Evolutionary conservation across 2,113 vertebrate genomes (phyloP).

Genomic region (Ceyx melanurus): DNA sequence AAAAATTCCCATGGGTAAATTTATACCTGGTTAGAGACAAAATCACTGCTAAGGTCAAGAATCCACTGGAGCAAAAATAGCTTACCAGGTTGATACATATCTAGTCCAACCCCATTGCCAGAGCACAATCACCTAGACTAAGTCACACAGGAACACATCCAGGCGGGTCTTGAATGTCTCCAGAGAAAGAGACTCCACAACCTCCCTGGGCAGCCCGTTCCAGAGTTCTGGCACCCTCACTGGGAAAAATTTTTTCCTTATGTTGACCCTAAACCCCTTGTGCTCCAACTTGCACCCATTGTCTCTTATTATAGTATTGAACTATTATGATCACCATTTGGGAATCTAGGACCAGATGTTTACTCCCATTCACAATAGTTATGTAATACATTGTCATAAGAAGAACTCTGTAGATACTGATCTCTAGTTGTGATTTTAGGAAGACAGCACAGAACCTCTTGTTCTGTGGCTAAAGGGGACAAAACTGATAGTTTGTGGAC

Average conservation of each 20-base stretch:
- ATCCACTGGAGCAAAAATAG: not conserved
- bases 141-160: no score
- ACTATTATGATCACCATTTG: not conserved
- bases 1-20: not conserved
- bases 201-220: no score
- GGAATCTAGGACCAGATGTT: not conserved
- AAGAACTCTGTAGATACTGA: not conserved
- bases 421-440: not conserved
- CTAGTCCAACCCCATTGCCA: no score
- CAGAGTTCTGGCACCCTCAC: no score
- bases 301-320: not conserved
- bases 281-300: no score
- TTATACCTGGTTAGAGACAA: not conserved
- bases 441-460: not conserved
- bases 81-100: not conserved
- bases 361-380: not conserved
- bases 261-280: no score
- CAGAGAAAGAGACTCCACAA: no score
- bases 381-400: not conserved
- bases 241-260: no score
- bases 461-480: not conserved
- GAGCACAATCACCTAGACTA: no score
- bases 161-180: no score
- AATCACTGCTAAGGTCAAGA: not conserved
- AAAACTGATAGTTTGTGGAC: not conserved